Conservation (phyloP, 2,113 vertebrate genomes). For the Danionella cerebrum region DNA sequence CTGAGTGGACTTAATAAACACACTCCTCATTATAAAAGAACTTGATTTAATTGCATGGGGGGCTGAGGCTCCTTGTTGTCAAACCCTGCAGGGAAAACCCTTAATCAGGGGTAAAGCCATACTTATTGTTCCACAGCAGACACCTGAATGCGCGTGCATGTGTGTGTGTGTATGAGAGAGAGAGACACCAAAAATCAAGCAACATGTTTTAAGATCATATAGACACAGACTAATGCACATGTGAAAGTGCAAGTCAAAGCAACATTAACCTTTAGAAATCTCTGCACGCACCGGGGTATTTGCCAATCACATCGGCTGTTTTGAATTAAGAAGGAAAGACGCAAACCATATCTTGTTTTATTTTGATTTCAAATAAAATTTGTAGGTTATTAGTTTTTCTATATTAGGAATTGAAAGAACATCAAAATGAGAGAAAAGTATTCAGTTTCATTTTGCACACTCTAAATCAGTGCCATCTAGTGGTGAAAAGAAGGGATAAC, state of each 20-base stretch:
- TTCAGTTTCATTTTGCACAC: too few species aligned
- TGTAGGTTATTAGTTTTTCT: too few species aligned
- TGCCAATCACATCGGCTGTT: too few species aligned
- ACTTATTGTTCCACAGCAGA: conserved; percentile 20
- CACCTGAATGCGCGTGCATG: conserved; percentile 20
- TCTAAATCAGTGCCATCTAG: too few species aligned
- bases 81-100: conserved; percentile 12
- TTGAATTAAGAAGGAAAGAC: too few species aligned
- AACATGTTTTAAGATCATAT: background rate
- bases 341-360: too few species aligned
- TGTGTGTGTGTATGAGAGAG: background rate
- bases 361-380: too few species aligned
- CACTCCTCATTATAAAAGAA: conserved; percentile 58
- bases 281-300: too few species aligned
- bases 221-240: background rate
- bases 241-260: conserved; percentile 17
- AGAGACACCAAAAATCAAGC: background rate
- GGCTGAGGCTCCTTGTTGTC: conserved; percentile 8
- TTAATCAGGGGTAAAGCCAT: conserved; percentile 32
- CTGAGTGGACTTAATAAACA: conserved; percentile 64
- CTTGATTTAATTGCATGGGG: conserved; percentile 39
- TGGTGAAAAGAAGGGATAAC: too few species aligned
- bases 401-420: too few species aligned
- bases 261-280: too few species aligned
- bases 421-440: too few species aligned